Evolutionary conservation across 2,113 vertebrate species (phyloP), one percentile per base, ranked within the genome.

Genomic region (Nansenia antarctica): DNA sequence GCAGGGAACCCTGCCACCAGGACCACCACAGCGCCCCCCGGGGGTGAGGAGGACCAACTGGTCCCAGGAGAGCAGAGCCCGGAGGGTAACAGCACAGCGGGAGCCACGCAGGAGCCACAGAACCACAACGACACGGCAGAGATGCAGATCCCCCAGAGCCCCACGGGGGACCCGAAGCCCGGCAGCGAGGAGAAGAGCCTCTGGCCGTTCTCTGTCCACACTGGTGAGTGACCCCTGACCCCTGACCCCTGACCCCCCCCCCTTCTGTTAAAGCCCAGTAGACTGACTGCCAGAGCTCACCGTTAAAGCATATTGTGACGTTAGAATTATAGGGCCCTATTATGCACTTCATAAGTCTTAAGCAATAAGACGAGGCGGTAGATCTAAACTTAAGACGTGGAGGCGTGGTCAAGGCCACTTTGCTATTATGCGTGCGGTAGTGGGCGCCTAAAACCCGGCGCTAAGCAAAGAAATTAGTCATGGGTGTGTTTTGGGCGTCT

Each of bases 161-260:
- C 94, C 0, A 91, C 91, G 0, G 70, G 82, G 32, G 74, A 84
- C 47, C 82, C 83, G 35, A 90, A 88, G 76, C 73, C 70, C 24
- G 67, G 49, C 57, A 55, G 65, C 24, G 79, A 85, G 0, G 85
- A 83, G 4, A 86, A 74, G 30, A 83, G 31, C 12, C 37, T 60
- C 74, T 96, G 87, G 89, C 96, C 97, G 65, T 95, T 97, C 92
- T 95, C 93, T 45, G 91, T 98, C 72, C 92, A 96, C 67, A 94
- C 94, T 81, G 96, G 98, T 99, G 85, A 94, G 95, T 67, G n/a
- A n/a, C n/a, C n/a, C n/a, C n/a, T n/a, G 4, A 15, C 42, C 4
- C 14, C 42, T 15, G n/a, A 45, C 42, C 42, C 42, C 14, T 15
- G 42, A 3, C 42, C 15, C 15, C 9, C 37, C 37, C 37, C 37